Percentiles rank a stretch among this genome's conserved stretches.
phyloP scores from a whole-genome alignment of 1,140 invertebrate species.

The Papilio dardanus region DNA sequence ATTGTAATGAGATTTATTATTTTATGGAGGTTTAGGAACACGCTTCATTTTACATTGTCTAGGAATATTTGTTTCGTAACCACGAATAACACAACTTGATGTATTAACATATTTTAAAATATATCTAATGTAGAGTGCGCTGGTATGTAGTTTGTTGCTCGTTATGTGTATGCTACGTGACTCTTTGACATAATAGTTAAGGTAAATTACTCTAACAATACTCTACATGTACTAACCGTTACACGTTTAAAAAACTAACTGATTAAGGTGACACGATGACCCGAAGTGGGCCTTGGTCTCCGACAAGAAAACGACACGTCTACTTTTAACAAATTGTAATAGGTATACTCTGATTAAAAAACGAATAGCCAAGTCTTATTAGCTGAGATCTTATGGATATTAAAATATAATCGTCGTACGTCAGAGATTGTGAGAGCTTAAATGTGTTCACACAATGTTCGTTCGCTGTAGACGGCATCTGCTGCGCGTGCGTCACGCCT shows the following conservation, averaged over 20 bases:
- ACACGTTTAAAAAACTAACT: no score
- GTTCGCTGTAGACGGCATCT: neutral
- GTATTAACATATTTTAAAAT: neutral
- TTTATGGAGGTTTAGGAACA: neutral
- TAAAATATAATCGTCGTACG: neutral
- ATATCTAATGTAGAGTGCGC: neutral
- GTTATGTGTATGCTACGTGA: neutral
- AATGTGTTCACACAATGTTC: slow-evolving; percentile 2
- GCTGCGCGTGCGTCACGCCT: slow-evolving; percentile 4
- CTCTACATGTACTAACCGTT: neutral
- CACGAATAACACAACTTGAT: neutral
- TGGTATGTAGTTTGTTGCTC: neutral
- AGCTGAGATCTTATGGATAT: neutral
- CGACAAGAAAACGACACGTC: no score
- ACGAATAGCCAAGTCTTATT: neutral
- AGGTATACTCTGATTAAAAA: neutral
- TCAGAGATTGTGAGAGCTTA: slow-evolving; percentile 7
- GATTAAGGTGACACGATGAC: no score
- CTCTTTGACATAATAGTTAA: slow-evolving; percentile 1
- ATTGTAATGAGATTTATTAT: neutral
- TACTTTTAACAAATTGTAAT: neutral
- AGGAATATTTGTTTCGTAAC: neutral
- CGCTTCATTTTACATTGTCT: neutral
- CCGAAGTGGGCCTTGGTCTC: no score
- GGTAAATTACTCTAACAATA: neutral